A percentile compares a stretch with the other conserved stretches of the same genome.
Conservation (phyloP, 37 sponge, comb jelly and placozoan genomes). For the Theonella swinhoei region DNA sequence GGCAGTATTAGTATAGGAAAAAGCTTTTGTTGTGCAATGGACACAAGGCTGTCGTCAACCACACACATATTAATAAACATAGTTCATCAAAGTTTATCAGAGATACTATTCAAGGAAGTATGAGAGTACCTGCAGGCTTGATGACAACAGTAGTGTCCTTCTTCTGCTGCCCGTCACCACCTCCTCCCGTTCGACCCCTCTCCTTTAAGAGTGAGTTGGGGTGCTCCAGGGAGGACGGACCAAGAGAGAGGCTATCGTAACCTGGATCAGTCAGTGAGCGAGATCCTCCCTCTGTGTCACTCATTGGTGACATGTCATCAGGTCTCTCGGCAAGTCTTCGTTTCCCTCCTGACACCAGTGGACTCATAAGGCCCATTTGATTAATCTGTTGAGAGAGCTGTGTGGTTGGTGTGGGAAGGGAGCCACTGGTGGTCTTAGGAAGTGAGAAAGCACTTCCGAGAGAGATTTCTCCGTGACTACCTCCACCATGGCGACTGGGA, state of each 20-base stretch:
- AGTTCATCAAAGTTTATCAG: no score
- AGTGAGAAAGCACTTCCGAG: background rate
- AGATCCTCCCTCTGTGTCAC: background rate
- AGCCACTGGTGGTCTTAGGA: no score
- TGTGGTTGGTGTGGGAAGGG: background rate
- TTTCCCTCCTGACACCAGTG: background rate
- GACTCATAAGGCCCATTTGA: background rate
- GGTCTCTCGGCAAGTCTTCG: background rate
- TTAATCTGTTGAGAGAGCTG: background rate
- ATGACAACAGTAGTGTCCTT: no score
- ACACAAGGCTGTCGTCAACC: no score
- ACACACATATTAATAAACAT: no score
- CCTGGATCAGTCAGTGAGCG: background rate
- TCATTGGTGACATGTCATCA: background rate
- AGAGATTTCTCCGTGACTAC: background rate
- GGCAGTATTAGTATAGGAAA: no score
- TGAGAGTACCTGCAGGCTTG: no score
- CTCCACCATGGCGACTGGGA: background rate
- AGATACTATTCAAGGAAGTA: no score
- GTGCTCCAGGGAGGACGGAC: background rate
- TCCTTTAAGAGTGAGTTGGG: background rate
- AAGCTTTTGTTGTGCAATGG: no score
- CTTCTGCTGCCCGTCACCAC: background rate
- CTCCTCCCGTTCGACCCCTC: background rate
- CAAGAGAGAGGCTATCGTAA: background rate